phyloP scores from a whole-genome alignment of 2,113 vertebrate genomes.

The Bos javanicus region DNA sequence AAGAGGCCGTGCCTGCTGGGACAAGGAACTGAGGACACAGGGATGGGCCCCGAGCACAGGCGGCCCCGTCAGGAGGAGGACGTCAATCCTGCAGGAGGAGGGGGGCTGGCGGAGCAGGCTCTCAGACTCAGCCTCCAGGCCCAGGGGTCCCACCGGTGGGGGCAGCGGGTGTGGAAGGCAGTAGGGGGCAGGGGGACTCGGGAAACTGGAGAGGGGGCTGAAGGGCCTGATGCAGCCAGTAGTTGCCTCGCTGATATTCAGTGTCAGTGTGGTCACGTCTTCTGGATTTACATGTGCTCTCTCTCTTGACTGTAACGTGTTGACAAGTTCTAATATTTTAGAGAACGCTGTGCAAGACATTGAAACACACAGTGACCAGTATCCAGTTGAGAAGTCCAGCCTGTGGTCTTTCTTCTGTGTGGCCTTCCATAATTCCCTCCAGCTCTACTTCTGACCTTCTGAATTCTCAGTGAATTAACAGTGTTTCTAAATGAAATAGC shows the following conservation, averaged over 20 bases:
- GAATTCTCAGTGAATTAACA: not conserved
- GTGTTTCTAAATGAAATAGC: not conserved
- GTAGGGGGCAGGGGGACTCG: not conserved
- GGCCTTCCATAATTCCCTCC: not conserved
- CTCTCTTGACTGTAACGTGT: not conserved
- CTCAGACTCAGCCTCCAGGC: not conserved
- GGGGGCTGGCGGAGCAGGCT: not conserved
- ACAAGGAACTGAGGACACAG: not conserved
- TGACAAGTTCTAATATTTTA: not conserved
- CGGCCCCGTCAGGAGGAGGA: not conserved
- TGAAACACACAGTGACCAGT: not conserved
- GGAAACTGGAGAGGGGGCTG: not conserved
- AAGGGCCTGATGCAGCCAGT: too few relatives aligned
- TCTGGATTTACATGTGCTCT: not conserved
- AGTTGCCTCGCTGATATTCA: not conserved
- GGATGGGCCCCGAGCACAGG: not conserved
- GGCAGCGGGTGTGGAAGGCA: too few relatives aligned
- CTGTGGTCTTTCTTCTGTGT: not conserved
- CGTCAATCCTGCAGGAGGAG: not conserved
- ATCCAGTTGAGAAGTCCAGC: not conserved
- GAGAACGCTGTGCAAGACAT: not conserved
- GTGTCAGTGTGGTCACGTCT: not conserved
- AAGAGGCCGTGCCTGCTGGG: rapidly evolving
- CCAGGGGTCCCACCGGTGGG: too few relatives aligned
- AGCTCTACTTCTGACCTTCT: not conserved